These are phyloP conservation scores for Ceryle rudis DNA, from an alignment of 2,797 vertebrate genomes.

Conservation along the genomic window DNA sequence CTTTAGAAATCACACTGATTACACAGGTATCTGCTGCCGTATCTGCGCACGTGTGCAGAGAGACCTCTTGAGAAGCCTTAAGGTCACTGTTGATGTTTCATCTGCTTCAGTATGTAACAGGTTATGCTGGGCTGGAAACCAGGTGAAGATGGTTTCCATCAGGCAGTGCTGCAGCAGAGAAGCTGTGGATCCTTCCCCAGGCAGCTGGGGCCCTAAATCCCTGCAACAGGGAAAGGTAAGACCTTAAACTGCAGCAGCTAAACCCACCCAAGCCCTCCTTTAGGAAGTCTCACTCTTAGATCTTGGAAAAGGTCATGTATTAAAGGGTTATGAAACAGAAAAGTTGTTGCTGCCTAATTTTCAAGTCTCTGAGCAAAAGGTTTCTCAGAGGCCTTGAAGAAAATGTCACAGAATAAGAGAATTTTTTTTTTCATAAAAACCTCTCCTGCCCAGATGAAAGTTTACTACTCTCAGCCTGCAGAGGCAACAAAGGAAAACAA, in stretches of 20 bases:
- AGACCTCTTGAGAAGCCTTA: background rate
- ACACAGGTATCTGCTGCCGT: background rate
- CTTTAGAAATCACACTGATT: background rate
- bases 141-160: background rate
- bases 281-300: background rate
- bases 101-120: background rate
- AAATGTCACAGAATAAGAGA: background rate
- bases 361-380: background rate
- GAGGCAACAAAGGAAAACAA: background rate
- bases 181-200: background rate
- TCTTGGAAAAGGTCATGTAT: background rate
- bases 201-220: background rate
- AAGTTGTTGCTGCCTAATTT: background rate
- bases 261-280: background rate
- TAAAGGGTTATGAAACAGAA: conserved; percentile 25
- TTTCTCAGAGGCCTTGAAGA: background rate
- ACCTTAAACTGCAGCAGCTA: background rate
- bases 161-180: background rate
- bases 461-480: background rate
- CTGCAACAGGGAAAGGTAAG: background rate
- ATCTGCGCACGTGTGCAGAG: background rate
- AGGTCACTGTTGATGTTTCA: background rate
- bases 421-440: background rate
- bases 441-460: background rate
- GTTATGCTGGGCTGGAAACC: background rate